Evolutionary conservation across 2,888 invertebrate genomes (phyloP).

Genomic region (Patella caerulea): DNA sequence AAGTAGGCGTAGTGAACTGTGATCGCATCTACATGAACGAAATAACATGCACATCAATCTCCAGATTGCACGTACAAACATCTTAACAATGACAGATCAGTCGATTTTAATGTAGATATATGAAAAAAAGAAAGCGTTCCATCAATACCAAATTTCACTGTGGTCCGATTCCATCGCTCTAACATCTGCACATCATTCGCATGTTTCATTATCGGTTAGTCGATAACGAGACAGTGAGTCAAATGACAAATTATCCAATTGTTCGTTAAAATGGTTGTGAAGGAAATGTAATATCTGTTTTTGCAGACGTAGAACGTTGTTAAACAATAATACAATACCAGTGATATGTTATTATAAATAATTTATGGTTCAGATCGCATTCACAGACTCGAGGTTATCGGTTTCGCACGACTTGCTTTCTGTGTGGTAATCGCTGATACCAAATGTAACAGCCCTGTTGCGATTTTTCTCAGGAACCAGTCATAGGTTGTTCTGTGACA

Average conservation of each 20-base stretch:
- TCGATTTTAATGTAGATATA: too few species aligned
- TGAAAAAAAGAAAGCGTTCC: too few species aligned
- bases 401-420: neutral
- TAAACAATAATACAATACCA: neutral
- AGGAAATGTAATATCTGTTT: neutral
- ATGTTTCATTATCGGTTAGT: neutral
- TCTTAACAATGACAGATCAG: too few species aligned
- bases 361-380: neutral
- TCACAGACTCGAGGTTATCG: neutral
- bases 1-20: too few species aligned
- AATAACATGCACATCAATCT: too few species aligned
- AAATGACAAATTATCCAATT: constrained; percentile 7
- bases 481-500: too few species aligned
- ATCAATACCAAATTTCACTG: neutral
- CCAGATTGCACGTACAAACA: too few species aligned
- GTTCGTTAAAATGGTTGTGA: neutral
- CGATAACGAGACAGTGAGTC: neutral
- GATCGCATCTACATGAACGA: too few species aligned
- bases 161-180: neutral
- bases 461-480: too few species aligned
- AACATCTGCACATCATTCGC: constrained; percentile 2
- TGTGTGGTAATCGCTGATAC: neutral
- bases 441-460: too few species aligned
- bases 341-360: too few species aligned
- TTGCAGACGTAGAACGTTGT: neutral